Base-by-base conservation (phyloP, 2,888 invertebrate genomes). In the Campopleginae sp. region DNA sequence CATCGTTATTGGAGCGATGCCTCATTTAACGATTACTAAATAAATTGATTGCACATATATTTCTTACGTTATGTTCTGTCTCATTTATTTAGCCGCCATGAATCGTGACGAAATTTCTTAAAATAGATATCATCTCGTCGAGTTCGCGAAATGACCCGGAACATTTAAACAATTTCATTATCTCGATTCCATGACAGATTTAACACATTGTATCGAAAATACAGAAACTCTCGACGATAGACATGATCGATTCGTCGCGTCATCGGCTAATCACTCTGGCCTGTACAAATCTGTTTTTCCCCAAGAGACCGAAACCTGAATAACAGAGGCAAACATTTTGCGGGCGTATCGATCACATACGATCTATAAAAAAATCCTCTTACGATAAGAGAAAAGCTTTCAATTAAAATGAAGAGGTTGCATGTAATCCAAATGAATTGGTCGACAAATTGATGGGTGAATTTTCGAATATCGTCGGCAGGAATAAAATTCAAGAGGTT, bases 1-100 rank as follows among this genome's bases (percentile, higher is more conserved):
- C 76, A 8, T 70, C 82, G 76, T 48, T 48, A 63, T 27, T 46
- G 46, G 61, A 61, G 61, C 61, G 66, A 33, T 68, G 68, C 42
- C n/a, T 51, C 66, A 61, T 51, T 66, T 66, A 17, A 33, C 44
- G 46, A 33, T 58, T 38, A 51, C 54, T 33, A 66, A 66, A 38
- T 27, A 51, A 77, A 66, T 77, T 66, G 1, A 77, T 77, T 38
- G 51, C 33, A 42, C 54, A 17, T 54, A n/a, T n/a, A 1, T 48
- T 46, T 48, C 17, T 31, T 44, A 27, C 19, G 42, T 66, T 42
- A 42, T 12, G 3, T 2, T 14, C 23, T 46, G 7, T 19, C 31
- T 63, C 31, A 7, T 46, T 17, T 48, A 17, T 3, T 8, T n/a
- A 19, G 10, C 38, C n/a, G 38, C 33, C 8, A 38, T 19, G 10